Conservation (phyloP, 2,113 vertebrate genomes). For the Python bivittatus region DNA sequence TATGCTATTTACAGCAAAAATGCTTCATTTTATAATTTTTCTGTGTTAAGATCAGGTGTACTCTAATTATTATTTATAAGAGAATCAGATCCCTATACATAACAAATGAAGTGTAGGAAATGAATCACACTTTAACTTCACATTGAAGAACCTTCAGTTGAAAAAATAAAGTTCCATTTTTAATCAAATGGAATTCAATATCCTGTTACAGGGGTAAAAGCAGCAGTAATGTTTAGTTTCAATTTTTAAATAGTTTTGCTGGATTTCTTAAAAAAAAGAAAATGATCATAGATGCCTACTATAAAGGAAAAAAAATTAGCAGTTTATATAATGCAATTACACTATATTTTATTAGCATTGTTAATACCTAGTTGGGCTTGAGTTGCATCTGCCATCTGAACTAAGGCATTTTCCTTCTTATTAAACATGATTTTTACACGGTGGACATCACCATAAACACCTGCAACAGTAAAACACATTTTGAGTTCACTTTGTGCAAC, state of each 20-base stretch:
- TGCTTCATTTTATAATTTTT: not conserved
- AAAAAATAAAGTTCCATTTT: not conserved
- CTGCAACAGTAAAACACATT: slow-evolving; percentile 64
- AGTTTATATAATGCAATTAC: not conserved
- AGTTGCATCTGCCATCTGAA: slow-evolving; percentile 85
- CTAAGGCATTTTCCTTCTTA: slow-evolving; percentile 84
- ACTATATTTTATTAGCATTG: not conserved
- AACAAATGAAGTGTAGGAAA: not conserved
- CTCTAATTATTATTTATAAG: not conserved
- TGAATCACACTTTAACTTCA: not conserved
- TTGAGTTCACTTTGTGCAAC: not conserved
- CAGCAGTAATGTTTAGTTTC: not conserved
- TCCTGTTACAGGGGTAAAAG: not conserved
- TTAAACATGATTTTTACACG: slow-evolving; percentile 90
- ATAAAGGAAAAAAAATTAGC: not conserved
- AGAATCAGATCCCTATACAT: not conserved
- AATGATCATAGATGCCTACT: not conserved
- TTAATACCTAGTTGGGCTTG: slow-evolving; percentile 85
- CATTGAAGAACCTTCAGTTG: not conserved
- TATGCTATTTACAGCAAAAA: not conserved
- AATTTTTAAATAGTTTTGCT: not conserved
- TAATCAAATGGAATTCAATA: not conserved
- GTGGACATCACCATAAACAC: slow-evolving; percentile 86
- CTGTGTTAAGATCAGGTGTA: not conserved
- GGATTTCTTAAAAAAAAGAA: not conserved